These are phyloP conservation scores for Antennarius maculatus DNA, from an alignment of 2,797 vertebrate species.

Conservation along the genomic window DNA sequence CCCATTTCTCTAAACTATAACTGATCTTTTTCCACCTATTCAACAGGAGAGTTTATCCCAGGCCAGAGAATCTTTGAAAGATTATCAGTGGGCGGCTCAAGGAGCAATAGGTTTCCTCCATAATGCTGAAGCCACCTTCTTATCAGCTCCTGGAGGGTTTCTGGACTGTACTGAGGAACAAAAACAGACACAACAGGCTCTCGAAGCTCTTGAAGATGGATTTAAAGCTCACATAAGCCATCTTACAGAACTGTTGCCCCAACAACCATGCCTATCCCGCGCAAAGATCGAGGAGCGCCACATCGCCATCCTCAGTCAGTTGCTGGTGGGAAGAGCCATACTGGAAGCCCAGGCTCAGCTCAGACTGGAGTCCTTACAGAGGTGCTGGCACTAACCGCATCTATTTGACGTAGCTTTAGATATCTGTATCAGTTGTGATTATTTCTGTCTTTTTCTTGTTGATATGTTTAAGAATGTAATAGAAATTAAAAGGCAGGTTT, in stretches of 20 bases:
- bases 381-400: slow-evolving; percentile 51
- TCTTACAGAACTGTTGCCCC: slow-evolving; percentile 73
- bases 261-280: slow-evolving; percentile 69
- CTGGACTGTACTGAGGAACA: slow-evolving; percentile 72
- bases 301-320: slow-evolving; percentile 75
- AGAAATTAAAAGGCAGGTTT: not conserved
- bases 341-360: slow-evolving; percentile 81
- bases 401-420: not conserved
- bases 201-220: slow-evolving; percentile 75
- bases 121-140: slow-evolving; percentile 76
- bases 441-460: not conserved
- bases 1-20: slow-evolving; percentile 4
- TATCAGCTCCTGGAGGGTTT: slow-evolving; percentile 70
- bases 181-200: slow-evolving; percentile 57
- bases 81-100: slow-evolving; percentile 78
- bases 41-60: slow-evolving; percentile 82
- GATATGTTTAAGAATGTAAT: not conserved
- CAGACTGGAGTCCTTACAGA: slow-evolving; percentile 73
- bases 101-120: slow-evolving; percentile 72
- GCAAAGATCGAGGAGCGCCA: slow-evolving; percentile 77
- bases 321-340: slow-evolving; percentile 75
- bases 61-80: slow-evolving; percentile 76
- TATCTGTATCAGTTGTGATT: not conserved
- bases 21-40: slow-evolving; percentile 16
- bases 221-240: slow-evolving; percentile 77